Base-by-base conservation (phyloP, 2,797 vertebrate species). In the Chelon labrosus region DNA sequence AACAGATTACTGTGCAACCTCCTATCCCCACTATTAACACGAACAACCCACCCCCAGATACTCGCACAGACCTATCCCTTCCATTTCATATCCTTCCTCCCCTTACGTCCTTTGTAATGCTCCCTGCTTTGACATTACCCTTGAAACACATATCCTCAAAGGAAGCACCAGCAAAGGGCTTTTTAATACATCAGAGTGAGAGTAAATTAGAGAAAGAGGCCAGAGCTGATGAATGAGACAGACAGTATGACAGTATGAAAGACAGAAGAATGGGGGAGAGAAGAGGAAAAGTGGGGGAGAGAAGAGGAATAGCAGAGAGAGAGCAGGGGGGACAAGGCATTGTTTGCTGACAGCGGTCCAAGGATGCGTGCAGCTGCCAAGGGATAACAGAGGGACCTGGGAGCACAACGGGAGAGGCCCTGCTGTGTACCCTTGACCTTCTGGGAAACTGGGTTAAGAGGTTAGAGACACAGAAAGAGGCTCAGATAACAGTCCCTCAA, bases 361-460 rank as follows among this genome's bases (percentile, higher is more conserved):
- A 47, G 2, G 65, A 71, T 56, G 52, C 41, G 9, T 74, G 81
- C 82, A 88, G 89, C 89, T 91, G 86, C 80, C 42, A 25, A 20
- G 70, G 37, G 42, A 53, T 70, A 52, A 70, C 16, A 69, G 52
- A 54, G 35, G 44, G 65, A 25, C 22, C 49, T 19, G 14, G 55
- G 49, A 71, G 51, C 55, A 61, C 3, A 35, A 62, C 4, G 13
- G 39, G 22, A 70, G 59, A 68, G 83, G 68, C 80, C 83, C 75
- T 20, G 68, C 77, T 55, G 84, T 37, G 27, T 52, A 79, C 83
- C 88, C 54, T 68, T 75, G 86, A 87, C 89, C 82, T 31, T 57
- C 2, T 22, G 3, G 22, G 68, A 84, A 94, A 92, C 77, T 91
- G 73, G 93, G 92, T 91, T 92, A 93, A 88, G 91, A 91, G 91